Percentiles rank a stretch among this genome's conserved stretches.
Conservation (phyloP, 92 coral and sea anemone species). For the Meandrina meandrites region DNA sequence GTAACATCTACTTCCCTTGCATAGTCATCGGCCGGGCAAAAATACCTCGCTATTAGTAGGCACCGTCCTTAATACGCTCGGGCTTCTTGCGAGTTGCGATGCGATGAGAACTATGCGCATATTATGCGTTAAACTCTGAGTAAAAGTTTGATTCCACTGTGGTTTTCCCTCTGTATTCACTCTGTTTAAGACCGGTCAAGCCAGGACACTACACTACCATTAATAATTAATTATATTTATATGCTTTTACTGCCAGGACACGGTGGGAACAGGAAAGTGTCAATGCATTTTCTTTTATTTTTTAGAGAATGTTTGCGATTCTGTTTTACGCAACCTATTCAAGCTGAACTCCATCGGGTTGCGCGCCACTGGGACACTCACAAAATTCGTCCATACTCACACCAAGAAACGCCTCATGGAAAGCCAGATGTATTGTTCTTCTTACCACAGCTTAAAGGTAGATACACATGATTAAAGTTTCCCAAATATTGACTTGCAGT, state of each 20-base stretch:
- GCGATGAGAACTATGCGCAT: no score
- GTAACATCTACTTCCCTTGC: no score
- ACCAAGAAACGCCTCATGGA: slow-evolving; percentile 45
- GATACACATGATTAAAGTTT: background rate
- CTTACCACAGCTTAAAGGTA: slow-evolving; percentile 36
- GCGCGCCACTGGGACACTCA: slow-evolving; percentile 45
- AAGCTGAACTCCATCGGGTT: slow-evolving; percentile 29
- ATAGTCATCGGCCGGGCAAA: no score
- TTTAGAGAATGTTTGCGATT: slow-evolving; percentile 31
- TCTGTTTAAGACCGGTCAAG: no score
- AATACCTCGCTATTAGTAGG: no score
- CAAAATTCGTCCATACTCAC: slow-evolving; percentile 34
- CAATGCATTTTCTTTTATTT: background rate
- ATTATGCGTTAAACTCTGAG: no score
- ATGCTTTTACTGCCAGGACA: no score
- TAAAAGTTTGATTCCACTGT: no score
- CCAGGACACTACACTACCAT: no score
- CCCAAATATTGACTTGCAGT: background rate
- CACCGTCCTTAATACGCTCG: no score
- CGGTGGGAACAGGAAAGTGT: background rate
- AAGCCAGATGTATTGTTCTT: slow-evolving; percentile 41
- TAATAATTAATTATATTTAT: no score
- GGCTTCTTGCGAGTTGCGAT: background rate
- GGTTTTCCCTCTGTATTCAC: no score
- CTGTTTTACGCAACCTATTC: slow-evolving; percentile 33